A percentile compares a stretch with the other conserved stretches of the same genome.
phyloP scores from a whole-genome alignment of 2,113 vertebrate species.

The Cichladusa arquata region DNA sequence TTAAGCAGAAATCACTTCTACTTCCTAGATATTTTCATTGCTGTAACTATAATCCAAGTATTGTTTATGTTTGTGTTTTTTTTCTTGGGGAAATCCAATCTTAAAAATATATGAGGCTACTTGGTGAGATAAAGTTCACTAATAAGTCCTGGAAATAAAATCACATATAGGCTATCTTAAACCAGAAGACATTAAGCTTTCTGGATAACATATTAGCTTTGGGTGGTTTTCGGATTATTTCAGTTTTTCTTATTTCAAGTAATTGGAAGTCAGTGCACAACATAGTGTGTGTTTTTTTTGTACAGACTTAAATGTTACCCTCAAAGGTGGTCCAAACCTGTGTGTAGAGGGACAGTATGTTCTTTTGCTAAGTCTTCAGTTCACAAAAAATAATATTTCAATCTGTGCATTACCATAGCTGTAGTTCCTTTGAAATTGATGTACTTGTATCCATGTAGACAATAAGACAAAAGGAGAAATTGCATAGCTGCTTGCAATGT shows the following conservation, averaged over 20 bases:
- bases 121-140: not conserved
- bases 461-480: not conserved
- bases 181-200: not conserved
- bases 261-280: not conserved
- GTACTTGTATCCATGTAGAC: not conserved
- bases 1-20: not conserved
- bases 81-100: not conserved
- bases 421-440: not conserved
- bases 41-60: not conserved
- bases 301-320: fast-evolving
- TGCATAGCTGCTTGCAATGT: not conserved
- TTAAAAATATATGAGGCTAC: not conserved
- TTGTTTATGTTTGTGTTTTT: not conserved
- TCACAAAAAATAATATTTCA: not conserved
- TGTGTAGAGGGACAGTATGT: not conserved
- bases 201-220: not conserved
- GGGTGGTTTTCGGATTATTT: not conserved
- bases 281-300: not conserved
- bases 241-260: not conserved
- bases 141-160: not conserved
- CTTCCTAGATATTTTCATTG: not conserved
- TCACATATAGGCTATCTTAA: not conserved
- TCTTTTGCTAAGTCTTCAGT: not conserved
- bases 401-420: not conserved
- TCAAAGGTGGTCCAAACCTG: not conserved